These are phyloP conservation scores for Salticus scenicus DNA, from an alignment of 2,888 invertebrate species.

Conservation along the genomic window DNA sequence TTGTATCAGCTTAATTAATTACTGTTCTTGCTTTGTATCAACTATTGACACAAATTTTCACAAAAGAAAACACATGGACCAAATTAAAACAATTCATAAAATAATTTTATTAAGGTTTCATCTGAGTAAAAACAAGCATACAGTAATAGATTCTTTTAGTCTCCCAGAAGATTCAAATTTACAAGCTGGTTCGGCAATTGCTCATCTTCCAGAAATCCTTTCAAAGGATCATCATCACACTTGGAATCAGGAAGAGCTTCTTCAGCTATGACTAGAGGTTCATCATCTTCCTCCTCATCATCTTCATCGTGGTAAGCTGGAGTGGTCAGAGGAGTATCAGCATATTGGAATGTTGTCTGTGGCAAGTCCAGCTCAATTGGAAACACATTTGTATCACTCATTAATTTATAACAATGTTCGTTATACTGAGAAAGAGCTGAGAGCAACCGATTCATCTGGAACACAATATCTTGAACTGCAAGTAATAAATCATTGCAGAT, in stretches of 20 bases:
- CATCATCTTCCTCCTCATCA: slow-evolving; percentile 71
- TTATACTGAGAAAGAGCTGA: slow-evolving; percentile 87
- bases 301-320: slow-evolving; percentile 73
- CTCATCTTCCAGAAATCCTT: slow-evolving; percentile 26
- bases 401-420: slow-evolving; percentile 84
- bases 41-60: too few species aligned
- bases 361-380: slow-evolving; percentile 97
- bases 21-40: too few species aligned
- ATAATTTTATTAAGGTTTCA: background rate
- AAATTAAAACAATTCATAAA: background rate
- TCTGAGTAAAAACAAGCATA: background rate
- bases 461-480: slow-evolving; percentile 90
- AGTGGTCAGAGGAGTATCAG: slow-evolving; percentile 75
- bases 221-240: slow-evolving; percentile 15
- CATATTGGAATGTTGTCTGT: slow-evolving; percentile 90
- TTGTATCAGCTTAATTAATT: too few species aligned
- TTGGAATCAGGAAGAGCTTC: slow-evolving; percentile 67
- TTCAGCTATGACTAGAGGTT: slow-evolving; percentile 70
- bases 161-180: slow-evolving; percentile 36
- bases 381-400: slow-evolving; percentile 87
- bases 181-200: slow-evolving; percentile 28
- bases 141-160: slow-evolving; percentile 10
- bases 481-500: slow-evolving; percentile 45
- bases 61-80: background rate
- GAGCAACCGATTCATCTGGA: slow-evolving; percentile 84